Evolutionary conservation across 1,140 invertebrate genomes (phyloP).

Genomic region (Aphaenogaster rudis): DNA sequence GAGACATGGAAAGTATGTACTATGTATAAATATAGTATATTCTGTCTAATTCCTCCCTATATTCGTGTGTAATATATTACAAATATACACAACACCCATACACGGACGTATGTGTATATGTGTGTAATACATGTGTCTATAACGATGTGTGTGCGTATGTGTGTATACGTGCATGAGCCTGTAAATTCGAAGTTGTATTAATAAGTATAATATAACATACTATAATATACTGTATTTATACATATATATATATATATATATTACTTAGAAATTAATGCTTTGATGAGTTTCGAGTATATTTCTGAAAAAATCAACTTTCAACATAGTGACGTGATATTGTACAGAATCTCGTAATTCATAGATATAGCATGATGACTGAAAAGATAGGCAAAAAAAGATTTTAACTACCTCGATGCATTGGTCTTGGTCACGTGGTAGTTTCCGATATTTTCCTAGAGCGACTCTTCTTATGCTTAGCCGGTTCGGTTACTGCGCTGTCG

Average conservation of each 20-base stretch:
- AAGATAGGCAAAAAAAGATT: not conserved
- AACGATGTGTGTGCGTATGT: not conserved
- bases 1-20: not conserved
- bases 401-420: conserved; percentile 19
- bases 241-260: not conserved
- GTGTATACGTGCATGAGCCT: not conserved
- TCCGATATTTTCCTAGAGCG: conserved; percentile 79
- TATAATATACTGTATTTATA: not conserved
- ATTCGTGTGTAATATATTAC: not conserved
- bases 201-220: not conserved
- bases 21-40: not conserved
- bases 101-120: too few species aligned
- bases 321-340: not conserved
- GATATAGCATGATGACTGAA: not conserved
- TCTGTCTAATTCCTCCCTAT: not conserved
- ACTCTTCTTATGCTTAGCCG: conserved; percentile 80
- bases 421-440: conserved; percentile 78
- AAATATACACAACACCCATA: not conserved
- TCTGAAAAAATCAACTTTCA: not conserved
- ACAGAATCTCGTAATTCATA: not conserved
- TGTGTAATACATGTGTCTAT: not conserved
- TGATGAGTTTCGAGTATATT: not conserved
- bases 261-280: not conserved
- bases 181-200: not conserved
- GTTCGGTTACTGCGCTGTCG: conserved; percentile 75